Evolutionary conservation across 1,140 invertebrate genomes (phyloP).

Genomic region (Drosophila leontia): DNA sequence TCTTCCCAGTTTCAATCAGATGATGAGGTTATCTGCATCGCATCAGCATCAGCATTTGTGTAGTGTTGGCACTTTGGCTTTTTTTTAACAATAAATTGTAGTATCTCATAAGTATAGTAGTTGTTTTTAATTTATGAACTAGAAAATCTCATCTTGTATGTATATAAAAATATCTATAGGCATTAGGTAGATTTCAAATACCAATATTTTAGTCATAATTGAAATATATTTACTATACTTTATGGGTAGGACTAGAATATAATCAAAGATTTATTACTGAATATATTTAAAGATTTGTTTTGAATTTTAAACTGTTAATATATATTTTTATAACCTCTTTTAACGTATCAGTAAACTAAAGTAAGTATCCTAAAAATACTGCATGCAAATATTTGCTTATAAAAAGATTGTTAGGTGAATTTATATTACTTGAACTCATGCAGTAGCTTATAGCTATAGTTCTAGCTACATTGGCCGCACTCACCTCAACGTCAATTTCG

Average conservation of each 20-base stretch:
- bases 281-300: no score
- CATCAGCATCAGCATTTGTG: constrained; percentile 1
- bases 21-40: constrained; percentile 17
- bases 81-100: background rate
- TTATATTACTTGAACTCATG: background rate
- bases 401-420: background rate
- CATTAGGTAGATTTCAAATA: background rate
- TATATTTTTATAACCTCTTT: background rate
- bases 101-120: background rate
- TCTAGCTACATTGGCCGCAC: constrained; percentile 19
- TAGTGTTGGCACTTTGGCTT: background rate
- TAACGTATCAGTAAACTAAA: background rate
- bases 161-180: background rate
- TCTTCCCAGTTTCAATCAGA: constrained; percentile 42
- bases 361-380: background rate
- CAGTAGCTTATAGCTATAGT: no score
- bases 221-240: background rate
- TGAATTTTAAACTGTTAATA: background rate
- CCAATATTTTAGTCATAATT: background rate
- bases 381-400: background rate
- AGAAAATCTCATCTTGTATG: background rate
- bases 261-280: no score
- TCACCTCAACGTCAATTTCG: constrained; percentile 90
- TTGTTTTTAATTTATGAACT: background rate
- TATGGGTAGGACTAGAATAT: background rate